phyloP scores from a whole-genome alignment of 1,140 invertebrate genomes.

The Glomeris maerens region DNA sequence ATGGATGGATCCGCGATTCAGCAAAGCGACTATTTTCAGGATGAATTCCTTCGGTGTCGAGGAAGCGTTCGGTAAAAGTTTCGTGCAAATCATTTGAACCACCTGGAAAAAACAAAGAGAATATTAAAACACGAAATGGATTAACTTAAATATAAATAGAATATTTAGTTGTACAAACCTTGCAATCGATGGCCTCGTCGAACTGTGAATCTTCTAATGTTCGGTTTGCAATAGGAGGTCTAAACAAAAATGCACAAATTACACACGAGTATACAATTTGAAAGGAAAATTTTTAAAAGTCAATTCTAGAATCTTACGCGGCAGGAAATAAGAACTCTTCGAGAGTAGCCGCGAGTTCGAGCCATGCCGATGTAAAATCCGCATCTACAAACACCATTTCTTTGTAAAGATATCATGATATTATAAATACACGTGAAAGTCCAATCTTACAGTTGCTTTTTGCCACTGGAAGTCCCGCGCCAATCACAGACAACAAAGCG shows the following conservation, averaged over 20 bases:
- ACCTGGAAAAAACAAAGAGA: conserved; percentile 40
- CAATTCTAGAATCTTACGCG: conserved; percentile 40
- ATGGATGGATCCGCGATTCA: conserved; percentile 88
- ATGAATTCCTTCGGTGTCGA: conserved; percentile 73
- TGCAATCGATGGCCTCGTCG: conserved; percentile 70
- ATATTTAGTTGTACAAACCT: conserved; percentile 22
- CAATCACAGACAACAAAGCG: conserved; percentile 61
- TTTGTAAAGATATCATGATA: no score
- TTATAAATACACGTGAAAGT: no score
- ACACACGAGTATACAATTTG: no score
- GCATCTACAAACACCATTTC: conserved; percentile 32
- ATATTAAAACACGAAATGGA: conserved; percentile 18
- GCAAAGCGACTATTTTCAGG: conserved; percentile 66
- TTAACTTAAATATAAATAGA: neutral
- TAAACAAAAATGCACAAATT: no score
- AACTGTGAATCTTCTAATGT: conserved; percentile 65
- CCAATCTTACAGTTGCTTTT: conserved; percentile 49
- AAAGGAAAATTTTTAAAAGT: no score
- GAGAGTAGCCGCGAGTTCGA: conserved; percentile 63
- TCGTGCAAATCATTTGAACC: conserved; percentile 66
- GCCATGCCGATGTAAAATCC: conserved; percentile 45
- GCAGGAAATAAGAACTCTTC: conserved; percentile 83
- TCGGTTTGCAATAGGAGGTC: conserved; percentile 43
- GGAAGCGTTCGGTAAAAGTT: conserved; percentile 66
- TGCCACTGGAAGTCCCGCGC: conserved; percentile 71